A percentile compares a stretch with the other conserved stretches of the same genome.
These are phyloP conservation scores for Hippopotamyrus pictus DNA, from an alignment of 2,797 vertebrate genomes.

Conservation along the genomic window DNA sequence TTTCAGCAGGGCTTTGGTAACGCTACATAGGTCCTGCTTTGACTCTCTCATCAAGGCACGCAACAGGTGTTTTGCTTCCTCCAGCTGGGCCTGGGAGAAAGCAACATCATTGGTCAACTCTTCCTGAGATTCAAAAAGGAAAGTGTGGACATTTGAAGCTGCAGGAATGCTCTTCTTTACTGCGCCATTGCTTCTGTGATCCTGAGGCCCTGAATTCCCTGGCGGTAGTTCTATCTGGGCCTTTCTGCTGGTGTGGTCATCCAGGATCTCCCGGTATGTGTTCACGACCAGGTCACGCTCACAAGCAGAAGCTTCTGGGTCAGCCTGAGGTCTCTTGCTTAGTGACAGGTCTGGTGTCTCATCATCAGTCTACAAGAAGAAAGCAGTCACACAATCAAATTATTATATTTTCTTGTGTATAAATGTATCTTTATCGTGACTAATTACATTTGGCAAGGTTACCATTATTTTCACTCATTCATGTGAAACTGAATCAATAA, in stretches of 20 bases:
- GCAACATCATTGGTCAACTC: constrained; percentile 16
- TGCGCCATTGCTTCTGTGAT: neutral
- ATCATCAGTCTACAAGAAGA: constrained; percentile 3
- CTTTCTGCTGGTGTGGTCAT: neutral
- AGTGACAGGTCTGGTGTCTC: neutral
- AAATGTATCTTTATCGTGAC: neutral
- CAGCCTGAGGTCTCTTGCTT: neutral
- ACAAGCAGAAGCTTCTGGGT: neutral
- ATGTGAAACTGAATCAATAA: neutral
- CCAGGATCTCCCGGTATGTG: constrained; percentile 13
- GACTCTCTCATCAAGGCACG: constrained; percentile 68
- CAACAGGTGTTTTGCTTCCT: constrained; percentile 53
- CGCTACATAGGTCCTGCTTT: constrained; percentile 62
- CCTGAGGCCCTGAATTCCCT: neutral
- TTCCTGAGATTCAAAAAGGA: constrained; percentile 60
- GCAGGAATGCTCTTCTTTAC: neutral
- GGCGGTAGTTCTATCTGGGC: neutral
- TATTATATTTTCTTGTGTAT: neutral
- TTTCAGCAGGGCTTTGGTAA: constrained; percentile 80
- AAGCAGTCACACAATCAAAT: neutral
- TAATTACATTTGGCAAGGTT: neutral
- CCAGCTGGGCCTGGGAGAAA: constrained; percentile 47
- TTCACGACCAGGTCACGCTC: constrained; percentile 8
- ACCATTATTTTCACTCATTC: neutral
- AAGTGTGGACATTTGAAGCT: constrained; percentile 48